phyloP scores from a whole-genome alignment of 2,797 vertebrate species.

The Sebastes oblongus region DNA sequence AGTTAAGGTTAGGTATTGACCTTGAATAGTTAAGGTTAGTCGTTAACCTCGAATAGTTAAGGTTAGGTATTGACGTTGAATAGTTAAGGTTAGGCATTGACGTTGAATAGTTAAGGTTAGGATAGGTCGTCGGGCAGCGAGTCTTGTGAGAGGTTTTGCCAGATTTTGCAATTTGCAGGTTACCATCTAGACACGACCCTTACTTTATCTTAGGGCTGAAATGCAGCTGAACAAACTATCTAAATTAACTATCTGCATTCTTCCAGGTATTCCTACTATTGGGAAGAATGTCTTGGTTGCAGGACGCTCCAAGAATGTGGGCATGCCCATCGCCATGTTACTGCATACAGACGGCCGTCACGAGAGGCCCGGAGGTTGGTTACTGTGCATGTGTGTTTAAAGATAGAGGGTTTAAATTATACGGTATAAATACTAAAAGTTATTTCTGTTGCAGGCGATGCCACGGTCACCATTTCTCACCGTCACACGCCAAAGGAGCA shows the following conservation, averaged over 20 bases:
- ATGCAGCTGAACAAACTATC: neutral
- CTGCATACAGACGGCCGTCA: constrained; percentile 94
- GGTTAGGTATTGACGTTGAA: too few species aligned
- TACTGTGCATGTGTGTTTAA: neutral
- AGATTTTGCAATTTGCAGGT: too few species aligned
- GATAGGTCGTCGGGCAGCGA: too few species aligned
- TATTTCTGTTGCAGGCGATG: constrained; percentile 85
- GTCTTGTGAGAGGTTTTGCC: too few species aligned
- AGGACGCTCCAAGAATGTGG: constrained; percentile 96
- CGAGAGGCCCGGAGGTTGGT: constrained; percentile 92
- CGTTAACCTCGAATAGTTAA: too few species aligned
- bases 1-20: too few species aligned
- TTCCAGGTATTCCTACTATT: constrained; percentile 91
- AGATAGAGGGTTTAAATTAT: neutral
- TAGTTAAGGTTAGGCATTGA: too few species aligned
- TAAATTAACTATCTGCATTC: neutral
- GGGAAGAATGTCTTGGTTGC: constrained; percentile 97
- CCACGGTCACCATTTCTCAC: constrained; percentile 96
- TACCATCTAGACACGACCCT: too few species aligned
- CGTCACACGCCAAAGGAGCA: constrained; percentile 96
- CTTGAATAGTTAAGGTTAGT: too few species aligned
- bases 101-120: too few species aligned
- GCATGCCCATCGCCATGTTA: constrained; percentile 98
- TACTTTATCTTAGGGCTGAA: neutral
- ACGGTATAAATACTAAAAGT: neutral